Evolutionary conservation across 2,797 vertebrate species (phyloP).

Genomic region (Tenualosa ilisha): DNA sequence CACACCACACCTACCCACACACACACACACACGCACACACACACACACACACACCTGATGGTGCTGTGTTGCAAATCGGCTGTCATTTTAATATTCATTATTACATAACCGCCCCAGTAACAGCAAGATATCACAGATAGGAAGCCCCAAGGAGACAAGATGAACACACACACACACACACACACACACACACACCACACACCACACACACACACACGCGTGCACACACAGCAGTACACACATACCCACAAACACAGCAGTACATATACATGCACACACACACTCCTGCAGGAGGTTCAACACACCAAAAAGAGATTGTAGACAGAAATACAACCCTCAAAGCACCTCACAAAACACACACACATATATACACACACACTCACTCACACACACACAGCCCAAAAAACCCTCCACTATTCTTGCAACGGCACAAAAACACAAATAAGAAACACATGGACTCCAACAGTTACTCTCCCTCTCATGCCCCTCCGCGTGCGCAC

Average conservation of each 20-base stretch:
- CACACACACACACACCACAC: not conserved
- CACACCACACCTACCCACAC: no score
- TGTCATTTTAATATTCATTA: constrained; percentile 14
- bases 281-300: not conserved
- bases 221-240: not conserved
- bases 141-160: no score
- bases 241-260: not conserved
- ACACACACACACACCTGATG: not conserved
- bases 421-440: not conserved
- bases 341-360: not conserved
- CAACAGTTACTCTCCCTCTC: not conserved
- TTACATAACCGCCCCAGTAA: not conserved
- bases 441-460: not conserved
- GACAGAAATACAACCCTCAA: not conserved
- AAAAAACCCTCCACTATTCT: no score
- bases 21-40: no score
- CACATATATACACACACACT: not conserved
- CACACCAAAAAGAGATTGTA: not conserved
- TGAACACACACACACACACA: not conserved
- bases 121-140: no score
- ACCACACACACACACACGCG: constrained; percentile 2
- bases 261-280: not conserved
- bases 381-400: not conserved
- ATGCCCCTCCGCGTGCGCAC: not conserved
- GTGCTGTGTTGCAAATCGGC: not conserved